Conservation (phyloP, 2,797 vertebrate genomes). For the Pagetopsis macropterus region DNA sequence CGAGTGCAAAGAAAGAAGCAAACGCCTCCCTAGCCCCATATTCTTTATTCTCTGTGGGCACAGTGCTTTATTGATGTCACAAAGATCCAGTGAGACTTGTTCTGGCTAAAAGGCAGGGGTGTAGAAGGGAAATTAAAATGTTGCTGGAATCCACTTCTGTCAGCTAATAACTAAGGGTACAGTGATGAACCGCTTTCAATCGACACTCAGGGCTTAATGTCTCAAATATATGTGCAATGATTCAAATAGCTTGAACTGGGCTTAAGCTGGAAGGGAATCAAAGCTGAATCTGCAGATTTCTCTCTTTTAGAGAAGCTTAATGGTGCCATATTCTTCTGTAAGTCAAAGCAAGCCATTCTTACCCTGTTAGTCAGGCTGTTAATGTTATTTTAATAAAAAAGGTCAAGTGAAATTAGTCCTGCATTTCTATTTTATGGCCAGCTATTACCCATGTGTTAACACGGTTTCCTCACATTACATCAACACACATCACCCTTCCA, state of each 20-base stretch:
- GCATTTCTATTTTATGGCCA: constrained; percentile 2
- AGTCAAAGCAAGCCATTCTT: constrained; percentile 48
- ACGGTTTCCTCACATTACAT: constrained; percentile 9
- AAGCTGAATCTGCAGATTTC: constrained; percentile 46
- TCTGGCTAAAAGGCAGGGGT: constrained; percentile 14
- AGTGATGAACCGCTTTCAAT: constrained; percentile 63
- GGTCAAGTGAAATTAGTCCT: constrained; percentile 20
- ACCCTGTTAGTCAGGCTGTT: constrained; percentile 44
- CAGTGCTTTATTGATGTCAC: constrained; percentile 32
- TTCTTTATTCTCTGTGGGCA: constrained; percentile 5
- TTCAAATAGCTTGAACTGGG: constrained; percentile 50
- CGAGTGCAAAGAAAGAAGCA: neutral
- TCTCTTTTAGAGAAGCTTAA: constrained; percentile 51
- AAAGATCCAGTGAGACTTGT: constrained; percentile 15
- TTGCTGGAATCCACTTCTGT: constrained; percentile 50
- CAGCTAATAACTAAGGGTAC: constrained; percentile 51
- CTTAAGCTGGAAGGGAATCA: constrained; percentile 44
- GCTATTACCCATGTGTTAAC: constrained; percentile 12
- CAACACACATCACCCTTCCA: neutral
- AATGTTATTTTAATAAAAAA: constrained; percentile 48
- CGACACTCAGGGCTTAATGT: constrained; percentile 60
- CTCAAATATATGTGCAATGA: constrained; percentile 57
- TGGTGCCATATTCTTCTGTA: constrained; percentile 48
- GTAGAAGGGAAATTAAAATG: constrained; percentile 34
- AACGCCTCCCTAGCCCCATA: neutral